Base-by-base conservation (phyloP, 2,113 vertebrate species). In the Daubentonia madagascariensis region DNA sequence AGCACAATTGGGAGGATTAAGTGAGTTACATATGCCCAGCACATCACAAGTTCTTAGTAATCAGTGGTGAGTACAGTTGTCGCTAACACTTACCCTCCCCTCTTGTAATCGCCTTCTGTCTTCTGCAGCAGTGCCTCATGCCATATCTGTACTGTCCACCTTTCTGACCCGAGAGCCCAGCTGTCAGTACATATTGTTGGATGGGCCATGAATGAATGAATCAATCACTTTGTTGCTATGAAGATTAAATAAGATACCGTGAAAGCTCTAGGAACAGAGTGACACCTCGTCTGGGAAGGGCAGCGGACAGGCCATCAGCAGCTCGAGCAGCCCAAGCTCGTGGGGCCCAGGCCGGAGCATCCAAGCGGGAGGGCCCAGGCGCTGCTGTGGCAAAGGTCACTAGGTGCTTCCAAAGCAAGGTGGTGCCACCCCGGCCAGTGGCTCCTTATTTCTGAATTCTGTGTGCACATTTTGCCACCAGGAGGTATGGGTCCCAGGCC, bases 231-330 rank as follows among this genome's bases (percentile, higher is more conserved):
- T 59, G 22, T 32, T 81, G 84, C 35, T 28, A 20, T 61, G 50
- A 32, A 37, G 73, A 81, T 48, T 57, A 32, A 72, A 23, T 0
- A 1, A 72, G 54, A 30, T 20, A 6, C 30, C 2, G 3, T 17
- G 63, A 68, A 84, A 80, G 8, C 45, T 70, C 52, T 43, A 40
- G 76, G 35, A 59, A 9, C 37, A 40, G 9, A 86, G 72, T 32
- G 57, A 10, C n/a, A 8, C 7, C 68, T 72, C 40, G 18, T 8
- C 1, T 35, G 70, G 32, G 80, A 54, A 40, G n/a, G 57, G 52
- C 40, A 23, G 16, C 23, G 45, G 68, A 32, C 0, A 0, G 40
- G 43, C 14, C 0, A 1, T 20, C 2, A 25, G 78, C 30, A n/a
- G 84, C 14, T 61, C 0, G 22, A 16, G 37, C 6, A 52, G 52